Percentiles rank a stretch among this genome's conserved stretches.
Conservation (phyloP, 1,140 invertebrate genomes). For the Brachionus paranguensis region DNA sequence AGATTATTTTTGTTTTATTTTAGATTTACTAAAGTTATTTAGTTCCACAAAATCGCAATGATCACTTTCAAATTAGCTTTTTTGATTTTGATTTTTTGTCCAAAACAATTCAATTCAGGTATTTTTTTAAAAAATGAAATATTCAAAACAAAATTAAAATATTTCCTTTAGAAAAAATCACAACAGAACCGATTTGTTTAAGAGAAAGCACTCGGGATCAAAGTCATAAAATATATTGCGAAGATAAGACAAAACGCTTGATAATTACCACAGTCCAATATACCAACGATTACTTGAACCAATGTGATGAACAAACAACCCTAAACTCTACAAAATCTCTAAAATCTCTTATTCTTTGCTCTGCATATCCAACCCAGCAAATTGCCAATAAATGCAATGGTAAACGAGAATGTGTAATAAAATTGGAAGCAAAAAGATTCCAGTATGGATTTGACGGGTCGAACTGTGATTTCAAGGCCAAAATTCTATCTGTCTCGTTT, state of each 20-base stretch:
- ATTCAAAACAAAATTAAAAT: not conserved
- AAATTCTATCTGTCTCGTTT: not conserved
- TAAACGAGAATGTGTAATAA: not conserved
- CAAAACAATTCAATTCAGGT: not conserved
- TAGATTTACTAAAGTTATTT: not conserved
- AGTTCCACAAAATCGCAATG: not conserved
- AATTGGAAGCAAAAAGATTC: not conserved
- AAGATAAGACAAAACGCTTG: not conserved
- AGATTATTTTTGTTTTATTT: not conserved
- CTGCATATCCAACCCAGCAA: slow-evolving; percentile 19
- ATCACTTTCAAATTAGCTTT: not conserved
- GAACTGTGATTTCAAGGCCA: slow-evolving; percentile 7
- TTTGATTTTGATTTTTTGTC: not conserved
- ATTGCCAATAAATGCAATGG: slow-evolving; percentile 10
- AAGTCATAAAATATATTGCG: not conserved
- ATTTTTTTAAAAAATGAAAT: not conserved
- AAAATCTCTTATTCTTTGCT: not conserved
- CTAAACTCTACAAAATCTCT: not conserved
- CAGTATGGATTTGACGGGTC: slow-evolving; percentile 6
- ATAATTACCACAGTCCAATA: not conserved
- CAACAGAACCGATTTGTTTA: not conserved
- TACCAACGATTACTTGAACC: not conserved
- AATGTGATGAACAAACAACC: not conserved
- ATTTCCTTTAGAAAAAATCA: not conserved
- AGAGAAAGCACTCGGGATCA: not conserved